Evolutionary conservation across 2,797 vertebrate species (phyloP), one percentile per base, ranked within the genome.

Genomic region (Adelosebastes latens): DNA sequence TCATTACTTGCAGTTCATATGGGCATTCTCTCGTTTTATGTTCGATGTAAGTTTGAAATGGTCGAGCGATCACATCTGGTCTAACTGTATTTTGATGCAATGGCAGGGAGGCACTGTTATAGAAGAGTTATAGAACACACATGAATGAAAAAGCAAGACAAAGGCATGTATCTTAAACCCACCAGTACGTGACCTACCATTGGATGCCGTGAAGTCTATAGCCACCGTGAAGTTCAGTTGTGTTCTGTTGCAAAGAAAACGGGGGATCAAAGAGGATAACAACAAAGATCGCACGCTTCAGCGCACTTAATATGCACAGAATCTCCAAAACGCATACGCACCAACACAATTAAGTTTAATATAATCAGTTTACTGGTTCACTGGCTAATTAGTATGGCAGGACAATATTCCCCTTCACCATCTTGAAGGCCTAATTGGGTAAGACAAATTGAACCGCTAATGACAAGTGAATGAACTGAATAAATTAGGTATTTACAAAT

Each of bases 141-240:
- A 55, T n/a, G 1, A 56, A 61, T 20, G 1, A 52, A 25, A 52
- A 55, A 7, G 27, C 29, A 36, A 60, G 42, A 39, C 36, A 72
- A 58, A 25, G 16, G 8, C 29, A 22, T 65, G 5, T 13, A 27
- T 60, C 24, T 39, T 2, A 67, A 71, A 34, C 6, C 22, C 4
- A 73, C 3, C 5, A 20, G 8, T 16, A 10, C 6, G 20, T 32
- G 25, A 74, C 97, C 96, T 93, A 99, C 98, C 98, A 8, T 99
- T 99, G 81, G 98, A 99, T 52, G 98, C 98, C 7, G 98, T 99
- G 95, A 99, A 99, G 94, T 99, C 98, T 25, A 99, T 99, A 58
- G 98, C 98, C 10, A 99, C 98, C 0, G 98, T 99, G 95, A 99
- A 99, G 95, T 99, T 99, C 87, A 99, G 95, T 87, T 99, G 98